Conservation (phyloP, 2,888 invertebrate genomes). For the Eilema griseolum region DNA sequence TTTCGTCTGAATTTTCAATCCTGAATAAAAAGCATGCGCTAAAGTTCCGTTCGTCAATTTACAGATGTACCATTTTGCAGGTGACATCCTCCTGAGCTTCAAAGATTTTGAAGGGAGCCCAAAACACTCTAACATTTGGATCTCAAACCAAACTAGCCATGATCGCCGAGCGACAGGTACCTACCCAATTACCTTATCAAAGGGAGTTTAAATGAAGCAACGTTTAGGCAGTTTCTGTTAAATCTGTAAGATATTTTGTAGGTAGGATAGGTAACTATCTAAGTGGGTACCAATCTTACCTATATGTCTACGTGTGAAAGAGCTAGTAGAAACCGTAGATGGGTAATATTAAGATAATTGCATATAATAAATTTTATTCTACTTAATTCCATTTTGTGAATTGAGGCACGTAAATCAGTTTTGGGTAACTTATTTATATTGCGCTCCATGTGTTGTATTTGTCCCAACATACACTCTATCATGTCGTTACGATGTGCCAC, state of each 20-base stretch:
- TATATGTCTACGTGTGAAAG: background rate
- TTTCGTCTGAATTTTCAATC: too few species aligned
- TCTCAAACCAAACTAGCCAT: too few species aligned
- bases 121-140: too few species aligned
- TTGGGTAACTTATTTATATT: slow-evolving; percentile 91
- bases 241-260: background rate
- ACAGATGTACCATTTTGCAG: too few species aligned
- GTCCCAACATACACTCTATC: slow-evolving; percentile 95
- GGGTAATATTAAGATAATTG: slow-evolving; percentile 91
- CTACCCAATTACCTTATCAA: background rate
- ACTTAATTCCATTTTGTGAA: slow-evolving; percentile 95
- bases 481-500: slow-evolving; percentile 93
- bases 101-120: background rate
- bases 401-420: slow-evolving; percentile 92
- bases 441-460: slow-evolving; percentile 95
- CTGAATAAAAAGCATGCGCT: too few species aligned
- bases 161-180: too few species aligned
- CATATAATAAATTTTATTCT: slow-evolving; percentile 94
- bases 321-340: background rate
- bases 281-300: too few species aligned
- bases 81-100: too few species aligned
- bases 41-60: too few species aligned
- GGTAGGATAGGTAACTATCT: too few species aligned
- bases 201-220: background rate
- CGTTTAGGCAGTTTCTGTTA: background rate